Base-by-base conservation (phyloP, 2,888 invertebrate species). In the Andricus quercusramuli region DNA sequence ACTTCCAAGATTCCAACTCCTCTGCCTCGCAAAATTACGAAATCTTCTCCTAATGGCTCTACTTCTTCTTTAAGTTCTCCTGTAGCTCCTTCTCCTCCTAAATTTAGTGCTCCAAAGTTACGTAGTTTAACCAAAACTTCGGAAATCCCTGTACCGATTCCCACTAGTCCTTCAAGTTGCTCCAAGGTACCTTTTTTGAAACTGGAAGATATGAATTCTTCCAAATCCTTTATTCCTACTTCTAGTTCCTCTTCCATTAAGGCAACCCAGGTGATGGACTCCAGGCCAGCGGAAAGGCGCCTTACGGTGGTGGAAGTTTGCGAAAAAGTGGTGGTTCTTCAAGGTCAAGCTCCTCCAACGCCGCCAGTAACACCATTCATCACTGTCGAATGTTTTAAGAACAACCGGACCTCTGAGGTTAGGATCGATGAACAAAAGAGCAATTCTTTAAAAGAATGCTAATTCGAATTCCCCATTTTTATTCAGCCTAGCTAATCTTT, bases 1-100 rank as follows among this genome's bases (percentile, higher is more conserved):
- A 81, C 88, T 0, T 92, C 92, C 4, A 92, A 92, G 78, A 92
- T 92, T 74, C 92, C 92, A 1, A 92, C 92, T 0, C 90, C 91
- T 1, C 84, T 92, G 47, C 89, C 92, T 6, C 89, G 92, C 6
- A 92, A 92, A 79, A 77, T 88, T 6, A 77, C 70, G 15, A 44
- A 84, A 8, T 86, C 87, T 0, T 44, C 44, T 68, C 44, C 41
- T 11, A 25, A 47, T 25, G 17, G 25, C 29, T 82, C 88, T 51
- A 81, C 80, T 3, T 84, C 85, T 15, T 84, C 83, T 29, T 77
- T 83, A 13, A 84, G 85, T 25, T 81, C 86, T 3, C 83, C 86
- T 0, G 80, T 78, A 22, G 74, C 83, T n/a, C 77, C 82, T 17
- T 79, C 67, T 37, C 44, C 67, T n/a, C 67, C 67, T 5, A 67